Evolutionary conservation across 2,888 invertebrate species (phyloP), one percentile per base, ranked within the genome.

Genomic region (Stenolophus ochropezus): DNA sequence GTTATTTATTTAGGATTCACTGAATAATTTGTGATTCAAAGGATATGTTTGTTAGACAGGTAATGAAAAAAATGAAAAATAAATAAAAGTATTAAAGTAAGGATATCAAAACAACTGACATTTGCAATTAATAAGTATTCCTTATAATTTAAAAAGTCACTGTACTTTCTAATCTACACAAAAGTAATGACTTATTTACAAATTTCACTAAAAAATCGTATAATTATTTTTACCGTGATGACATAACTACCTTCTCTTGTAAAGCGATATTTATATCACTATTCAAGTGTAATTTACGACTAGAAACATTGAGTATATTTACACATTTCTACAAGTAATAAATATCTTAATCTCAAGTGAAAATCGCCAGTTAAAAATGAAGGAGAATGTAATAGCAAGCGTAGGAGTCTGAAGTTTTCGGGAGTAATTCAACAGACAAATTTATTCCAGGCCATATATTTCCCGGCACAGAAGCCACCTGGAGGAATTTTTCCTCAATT

Each of bases 401-500:
- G 61, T 61, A 21, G 61, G 61, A 61, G 61, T 61, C 61, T 61
- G 25, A 61, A 25, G 23, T 69, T 69, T 69, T 69, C 65, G 65
- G 65, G 27, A 14, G 65, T 16, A 69, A 33, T 69, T 69, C 27
- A 69, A 33, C 65, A 69, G 65, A 69, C 65, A 79, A 79, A 79
- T 79, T 51, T 79, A 69, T 79, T 79, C 79, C 79, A 79, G 53
- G 18, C 79, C 51, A 79, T 79, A 79, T 69, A 79, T 79, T 79
- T 79, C 27, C 69, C 18, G 33, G 85, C 85, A 85, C 82, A 84
- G 85, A 86, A 86, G 87, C 86, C 87, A 87, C 87, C 87, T 87
- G 87, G 86, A 84, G 86, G 51, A 86, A 87, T 87, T 88, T 87
- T 87, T 87, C 86, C 84, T 85, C 87, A 86, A 87, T 87, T 87